Base-by-base conservation (phyloP, 2,888 invertebrate genomes). In the Platycheirus albimanus region DNA sequence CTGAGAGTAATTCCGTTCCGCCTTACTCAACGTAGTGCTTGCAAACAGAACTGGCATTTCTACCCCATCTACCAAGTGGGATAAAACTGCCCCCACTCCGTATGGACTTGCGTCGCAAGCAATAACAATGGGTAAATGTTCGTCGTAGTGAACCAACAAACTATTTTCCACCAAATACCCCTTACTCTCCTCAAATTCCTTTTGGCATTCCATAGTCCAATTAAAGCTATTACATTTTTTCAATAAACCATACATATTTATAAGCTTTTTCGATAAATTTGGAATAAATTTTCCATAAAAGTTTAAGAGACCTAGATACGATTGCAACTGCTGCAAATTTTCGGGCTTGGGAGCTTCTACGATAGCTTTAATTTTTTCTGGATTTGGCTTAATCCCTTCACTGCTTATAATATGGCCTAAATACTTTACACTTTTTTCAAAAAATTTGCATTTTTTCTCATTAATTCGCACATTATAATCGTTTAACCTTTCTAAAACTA, bases 391-490 rank as follows among this genome's bases (percentile, higher is more conserved):
- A 30, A 85, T 83, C 36, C 47, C 64, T 10, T 67, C 41, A n/a
- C n/a, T 30, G 6, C 28, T 45, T 8, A 85, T 52, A 2, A 24
- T 38, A 28, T 85, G 83, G 3, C 85, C 85, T 41, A 85, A 71
- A 69, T 78, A 85, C 3, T 63, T 20, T 36, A 81, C 63, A 3
- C 11, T 49, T 56, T 36, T 49, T n/a, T 63, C 41, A 19, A 85
- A 70, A 64, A 84, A 85, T 45, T 66, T 54, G 75, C 81, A 84
- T 77, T 85, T 84, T 10, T 45, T 47, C n/a, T 67, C 28, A 43
- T 84, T 84, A 5, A 80, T 17, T 10, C 36, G 43, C 0, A 85
- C 75, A 20, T 85, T 77, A n/a, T 67, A 33, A 13, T 51, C n/a
- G n/a, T n/a, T n/a, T n/a, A n/a, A n/a, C n/a, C n/a, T n/a, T n/a